Conservation (phyloP, 2,113 vertebrate genomes). For the Arothron firmamentum region DNA sequence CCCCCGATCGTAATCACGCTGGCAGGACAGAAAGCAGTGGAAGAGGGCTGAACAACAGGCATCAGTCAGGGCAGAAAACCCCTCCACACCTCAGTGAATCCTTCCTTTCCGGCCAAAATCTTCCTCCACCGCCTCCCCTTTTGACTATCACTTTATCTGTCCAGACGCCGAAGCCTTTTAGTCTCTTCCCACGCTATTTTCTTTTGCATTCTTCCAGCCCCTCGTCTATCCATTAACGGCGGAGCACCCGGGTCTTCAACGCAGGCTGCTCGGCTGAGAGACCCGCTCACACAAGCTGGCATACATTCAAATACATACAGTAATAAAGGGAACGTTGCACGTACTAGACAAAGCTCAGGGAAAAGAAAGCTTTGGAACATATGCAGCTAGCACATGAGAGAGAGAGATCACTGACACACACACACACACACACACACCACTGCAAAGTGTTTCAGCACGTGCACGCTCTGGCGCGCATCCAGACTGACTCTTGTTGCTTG, state of each 20-base stretch:
- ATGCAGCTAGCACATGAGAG: slow-evolving; percentile 59
- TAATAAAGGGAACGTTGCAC: slow-evolving; percentile 4
- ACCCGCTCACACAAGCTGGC: slow-evolving; percentile 3
- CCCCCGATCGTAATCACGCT: slow-evolving; percentile 41
- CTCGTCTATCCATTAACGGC: slow-evolving; percentile 1
- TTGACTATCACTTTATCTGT: slow-evolving; percentile 5
- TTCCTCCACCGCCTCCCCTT: slow-evolving; percentile 1
- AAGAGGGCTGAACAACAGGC: slow-evolving; percentile 52
- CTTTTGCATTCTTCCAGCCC: background rate
- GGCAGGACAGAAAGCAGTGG: slow-evolving; percentile 39
- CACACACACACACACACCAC: too few relatives aligned
- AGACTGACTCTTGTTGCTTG: slow-evolving; percentile 52
- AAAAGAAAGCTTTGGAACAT: slow-evolving; percentile 45
- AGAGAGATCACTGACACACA: slow-evolving; percentile 52
- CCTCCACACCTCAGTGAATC: slow-evolving; percentile 33
- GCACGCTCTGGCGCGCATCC: slow-evolving; percentile 51
- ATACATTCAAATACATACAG: slow-evolving; percentile 5
- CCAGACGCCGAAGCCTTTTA: slow-evolving; percentile 6
- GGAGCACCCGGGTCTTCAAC: background rate
- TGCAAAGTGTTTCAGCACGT: background rate
- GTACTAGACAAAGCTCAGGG: slow-evolving; percentile 17
- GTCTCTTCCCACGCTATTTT: background rate
- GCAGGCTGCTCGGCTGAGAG: background rate
- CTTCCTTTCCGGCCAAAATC: slow-evolving; percentile 18
- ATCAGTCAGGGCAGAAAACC: slow-evolving; percentile 48